Percentiles rank a stretch among this genome's conserved stretches.
Conservation (phyloP, 2,888 invertebrate species). For the Drosophila percnosoma region DNA sequence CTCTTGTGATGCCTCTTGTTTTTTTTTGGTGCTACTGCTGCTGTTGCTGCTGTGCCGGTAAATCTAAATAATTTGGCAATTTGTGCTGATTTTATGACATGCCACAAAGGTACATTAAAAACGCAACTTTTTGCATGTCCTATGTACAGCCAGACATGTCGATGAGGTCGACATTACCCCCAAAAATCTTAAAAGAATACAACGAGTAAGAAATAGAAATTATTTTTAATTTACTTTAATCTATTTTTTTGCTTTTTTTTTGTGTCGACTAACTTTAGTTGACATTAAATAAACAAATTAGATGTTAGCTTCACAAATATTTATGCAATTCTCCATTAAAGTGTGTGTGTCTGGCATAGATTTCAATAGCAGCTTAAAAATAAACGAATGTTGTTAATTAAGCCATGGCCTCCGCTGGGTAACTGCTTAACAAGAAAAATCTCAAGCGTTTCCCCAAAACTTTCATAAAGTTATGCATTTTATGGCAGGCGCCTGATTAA, state of each 20-base stretch:
- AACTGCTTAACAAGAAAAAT: conserved; percentile 31
- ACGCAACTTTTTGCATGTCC: conserved; percentile 19
- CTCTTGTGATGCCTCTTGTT: conserved; percentile 9
- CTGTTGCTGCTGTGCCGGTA: conserved; percentile 58
- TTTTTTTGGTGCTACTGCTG: conserved; percentile 9
- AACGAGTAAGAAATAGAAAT: not conserved
- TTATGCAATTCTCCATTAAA: not conserved
- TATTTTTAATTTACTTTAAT: too few species aligned
- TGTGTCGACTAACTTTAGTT: not conserved
- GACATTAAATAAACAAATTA: conserved; percentile 34
- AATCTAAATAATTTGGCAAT: conserved; percentile 81
- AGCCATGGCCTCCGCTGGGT: conserved; percentile 14
- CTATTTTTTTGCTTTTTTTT: too few species aligned
- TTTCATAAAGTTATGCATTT: conserved; percentile 61
- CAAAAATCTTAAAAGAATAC: not conserved
- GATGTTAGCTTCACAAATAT: conserved; percentile 35
- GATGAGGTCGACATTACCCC: conserved; percentile 47
- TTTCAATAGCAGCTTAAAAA: conserved; percentile 14
- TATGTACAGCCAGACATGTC: conserved; percentile 22
- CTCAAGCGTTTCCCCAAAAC: conserved; percentile 36
- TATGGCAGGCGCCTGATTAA: conserved; percentile 69
- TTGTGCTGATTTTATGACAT: conserved; percentile 78
- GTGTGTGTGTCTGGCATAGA: conserved; percentile 11
- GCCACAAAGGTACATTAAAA: conserved; percentile 73
- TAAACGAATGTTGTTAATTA: conserved; percentile 51